Evolutionary conservation across 2,113 vertebrate genomes (phyloP).

Genomic region (Coryphaenoides rupestris): DNA sequence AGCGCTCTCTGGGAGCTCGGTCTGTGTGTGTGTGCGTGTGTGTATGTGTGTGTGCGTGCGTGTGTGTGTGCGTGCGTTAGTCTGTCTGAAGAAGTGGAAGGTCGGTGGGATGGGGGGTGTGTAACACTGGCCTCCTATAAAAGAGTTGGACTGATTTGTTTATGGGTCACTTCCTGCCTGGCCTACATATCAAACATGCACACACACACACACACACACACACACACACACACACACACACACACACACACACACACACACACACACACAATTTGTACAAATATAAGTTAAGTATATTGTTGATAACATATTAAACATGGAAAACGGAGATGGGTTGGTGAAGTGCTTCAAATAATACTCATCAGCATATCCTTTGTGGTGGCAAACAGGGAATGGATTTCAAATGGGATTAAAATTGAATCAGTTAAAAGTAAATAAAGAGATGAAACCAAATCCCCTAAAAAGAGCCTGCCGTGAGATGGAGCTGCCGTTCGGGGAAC

Average conservation of each 20-base stretch:
- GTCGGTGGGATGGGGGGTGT: slow-evolving; percentile 56
- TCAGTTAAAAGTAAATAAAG: slow-evolving; percentile 14
- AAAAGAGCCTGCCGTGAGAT: no score
- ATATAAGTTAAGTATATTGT: no score
- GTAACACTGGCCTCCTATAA: slow-evolving; percentile 88
- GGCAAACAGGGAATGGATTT: slow-evolving; percentile 9
- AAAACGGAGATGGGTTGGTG: no score
- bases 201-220: not conserved
- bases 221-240: slow-evolving; percentile 1
- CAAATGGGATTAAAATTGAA: no score
- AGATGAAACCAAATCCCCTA: slow-evolving; percentile 31
- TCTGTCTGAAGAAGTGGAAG: slow-evolving; percentile 31
- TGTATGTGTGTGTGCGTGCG: slow-evolving; percentile 35
- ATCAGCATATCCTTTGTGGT: no score
- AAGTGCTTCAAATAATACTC: no score
- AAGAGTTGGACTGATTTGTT: slow-evolving; percentile 86
- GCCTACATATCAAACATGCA: not conserved
- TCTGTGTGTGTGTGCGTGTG: slow-evolving; percentile 46
- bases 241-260: slow-evolving; percentile 16
- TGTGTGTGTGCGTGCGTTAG: slow-evolving; percentile 23
- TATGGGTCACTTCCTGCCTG: slow-evolving; percentile 96
- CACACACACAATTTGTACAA: slow-evolving; percentile 6
- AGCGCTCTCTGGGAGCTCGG: slow-evolving; percentile 90
- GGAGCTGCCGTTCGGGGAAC: no score
- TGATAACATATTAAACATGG: no score